Base-by-base conservation (phyloP, 2,888 invertebrate genomes). In the Aphodius granarius region DNA sequence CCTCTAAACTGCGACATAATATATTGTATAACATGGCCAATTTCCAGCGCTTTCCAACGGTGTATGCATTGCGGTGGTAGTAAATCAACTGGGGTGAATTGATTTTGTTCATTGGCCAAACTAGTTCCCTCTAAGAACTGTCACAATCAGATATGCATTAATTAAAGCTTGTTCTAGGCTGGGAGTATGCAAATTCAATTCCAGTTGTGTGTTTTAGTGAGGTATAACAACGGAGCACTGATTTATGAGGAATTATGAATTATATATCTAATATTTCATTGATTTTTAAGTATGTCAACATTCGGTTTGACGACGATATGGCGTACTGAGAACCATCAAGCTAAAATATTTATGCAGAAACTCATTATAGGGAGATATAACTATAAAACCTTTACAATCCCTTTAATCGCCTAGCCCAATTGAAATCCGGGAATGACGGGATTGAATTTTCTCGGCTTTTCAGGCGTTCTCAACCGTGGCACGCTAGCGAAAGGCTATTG, bases 21-120 rank as follows among this genome's bases (percentile, higher is more conserved):
- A 43, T 43, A 43, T 43, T 43, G 43, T 6, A 43, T 43, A 43
- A 13, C 43, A 43, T 43, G 43, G 43, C 43, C 43, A 43, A 43
- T 43, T 43, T 43, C 43, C 43, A 43, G 43, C 9, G 43, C n/a
- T 43, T 43, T 43, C 43, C 9, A 3, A 13, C 9, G 13, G 2
- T 43, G 43, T 43, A 43, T 68, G 68, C 68, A 68, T 21, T 68
- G 68, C 68, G 22, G 68, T 68, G 20, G 22, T 22, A 68, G 21
- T 68, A 68, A 19, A 68, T 68, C 68, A 68, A 19, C 68, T n/a
- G n/a, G 21, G 20, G 2, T 22, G 21, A 68, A 68, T 68, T 68
- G 68, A 68, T 68, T 68, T 68, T 68, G 68, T 68, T 22, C 68
- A 22, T 20, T 68, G 22, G 68, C 68, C 68, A 68, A 68, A 68